Evolutionary conservation across 2,113 vertebrate genomes (phyloP), one percentile per base, ranked within the genome.

Genomic region (Desmodus rotundus): DNA sequence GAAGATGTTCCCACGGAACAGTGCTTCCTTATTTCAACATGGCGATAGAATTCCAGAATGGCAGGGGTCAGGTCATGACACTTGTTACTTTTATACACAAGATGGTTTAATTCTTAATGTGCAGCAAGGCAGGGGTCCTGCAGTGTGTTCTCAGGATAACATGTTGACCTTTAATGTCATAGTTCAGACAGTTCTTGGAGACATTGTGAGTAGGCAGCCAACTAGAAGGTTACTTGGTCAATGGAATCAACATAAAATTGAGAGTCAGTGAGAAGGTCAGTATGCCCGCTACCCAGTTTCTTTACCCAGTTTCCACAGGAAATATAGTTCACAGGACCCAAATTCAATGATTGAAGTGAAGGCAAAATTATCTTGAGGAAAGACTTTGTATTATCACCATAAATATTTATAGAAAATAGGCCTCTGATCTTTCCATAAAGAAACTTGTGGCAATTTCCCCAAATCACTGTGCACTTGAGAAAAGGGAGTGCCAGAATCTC

Each of bases 341-440:
- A 81, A 54, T 26, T 0, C 5, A 56, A 7, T 52, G 28, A 67
- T 31, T 33, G 19, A 67, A 89, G 38, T 22, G 36, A 4, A 43
- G 26, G 41, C 1, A 88, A 74, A 56, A 65, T 41, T 1, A 38
- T 93, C 56, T 50, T 78, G 26, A 65, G 12, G 20, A 72, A 56
- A 47, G 2, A 41, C 26, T 52, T 8, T 87, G 2, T 15, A 68
- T 26, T 65, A 33, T 7, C 28, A 63, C 7, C 45, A 65, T 36
- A 47, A 89, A 58, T 86, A 87, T 38, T 67, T 82, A n/a, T 63
- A 67, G 12, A 28, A 63, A 87, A 82, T n/a, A 88, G 26, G 58
- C 7, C 1, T 16, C 38, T 84, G 33, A 61, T 36, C 11, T 43
- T 82, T 43, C 28, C 22, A 38, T 43, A 67, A 83, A 38, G 7